phyloP scores from a whole-genome alignment of 1,140 invertebrate genomes.

The Saccostrea glomerata region DNA sequence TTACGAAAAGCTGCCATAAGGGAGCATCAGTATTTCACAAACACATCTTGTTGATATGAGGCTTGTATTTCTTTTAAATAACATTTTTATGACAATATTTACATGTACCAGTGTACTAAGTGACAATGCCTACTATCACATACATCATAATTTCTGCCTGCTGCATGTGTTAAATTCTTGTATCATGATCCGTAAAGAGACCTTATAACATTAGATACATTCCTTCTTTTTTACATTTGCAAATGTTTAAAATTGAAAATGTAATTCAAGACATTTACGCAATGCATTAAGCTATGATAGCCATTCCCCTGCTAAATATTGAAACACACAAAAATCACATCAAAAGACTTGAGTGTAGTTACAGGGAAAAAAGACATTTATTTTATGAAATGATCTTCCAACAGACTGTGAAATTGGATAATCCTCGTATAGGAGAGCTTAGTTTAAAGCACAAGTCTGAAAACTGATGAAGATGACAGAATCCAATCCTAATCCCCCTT shows the following conservation, averaged over 20 bases:
- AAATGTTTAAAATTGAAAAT: neutral
- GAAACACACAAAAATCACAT: slow-evolving; percentile 1
- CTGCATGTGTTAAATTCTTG: neutral
- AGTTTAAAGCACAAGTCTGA: neutral
- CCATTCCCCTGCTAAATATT: neutral
- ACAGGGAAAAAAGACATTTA: too few species aligned
- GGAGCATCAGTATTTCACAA: too few species aligned
- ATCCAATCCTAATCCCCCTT: neutral
- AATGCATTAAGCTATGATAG: neutral
- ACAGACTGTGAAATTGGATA: slow-evolving; percentile 23
- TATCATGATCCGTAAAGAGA: neutral
- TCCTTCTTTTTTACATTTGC: neutral
- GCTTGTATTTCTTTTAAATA: too few species aligned
- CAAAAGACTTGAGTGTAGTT: neutral
- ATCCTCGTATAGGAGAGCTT: neutral
- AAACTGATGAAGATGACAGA: slow-evolving; percentile 3
- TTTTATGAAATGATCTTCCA: neutral
- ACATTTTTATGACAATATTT: too few species aligned
- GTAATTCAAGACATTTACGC: neutral
- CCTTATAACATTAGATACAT: neutral
- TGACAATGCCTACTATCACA: too few species aligned
- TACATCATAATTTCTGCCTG: too few species aligned
- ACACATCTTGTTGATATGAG: too few species aligned
- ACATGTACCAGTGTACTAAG: too few species aligned
- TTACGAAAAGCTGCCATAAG: too few species aligned